Base-by-base conservation (phyloP, 2,888 invertebrate genomes). In the Drosophila mimetica region DNA sequence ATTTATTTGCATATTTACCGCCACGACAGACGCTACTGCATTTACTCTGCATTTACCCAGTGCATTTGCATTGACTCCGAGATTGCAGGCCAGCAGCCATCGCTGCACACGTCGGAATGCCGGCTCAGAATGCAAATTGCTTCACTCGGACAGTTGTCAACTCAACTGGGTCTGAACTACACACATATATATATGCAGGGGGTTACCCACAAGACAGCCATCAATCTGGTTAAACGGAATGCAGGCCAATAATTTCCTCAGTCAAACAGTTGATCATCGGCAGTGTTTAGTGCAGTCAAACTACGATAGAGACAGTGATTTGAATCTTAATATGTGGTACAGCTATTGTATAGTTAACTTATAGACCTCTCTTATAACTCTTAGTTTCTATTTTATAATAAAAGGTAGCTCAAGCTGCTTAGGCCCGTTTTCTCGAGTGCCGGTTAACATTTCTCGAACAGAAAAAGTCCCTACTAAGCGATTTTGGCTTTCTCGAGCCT, bases 1-100 rank as follows among this genome's bases (percentile, higher is more conserved):
- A 88, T 88, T 77, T 79, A 86, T 88, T 79, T 83, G 84, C 84
- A 88, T 83, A 77, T 88, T 86, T 73, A 79, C 80, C 83, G 44
- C 22, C 44, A 46, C n/a, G 47, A 28, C 50, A 64, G 44, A 59
- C 42, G 46, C 28, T 37, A 42, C 46, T 57, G 60, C 46, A 65
- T 74, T 71, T 71, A 66, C 71, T 64, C 66, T 59, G 18, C 53
- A 53, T 60, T 60, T 60, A 65, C 75, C 65, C 63, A 71, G 66
- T 69, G 71, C 61, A 52, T 50, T 58, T 64, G 41, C 46, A 63
- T 70, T 46, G 46, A 58, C 51, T 65, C 47, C 37, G 53, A 71
- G 79, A 79, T 76, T 71, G 71, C 52, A 65, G 52, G 44, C 41
- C 51, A 48, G 28, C 48, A 37, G 6, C 25, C 25, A 25, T 25